Base-by-base conservation (phyloP, 2,113 vertebrate species). In the Syngnathoides biaculeatus region DNA sequence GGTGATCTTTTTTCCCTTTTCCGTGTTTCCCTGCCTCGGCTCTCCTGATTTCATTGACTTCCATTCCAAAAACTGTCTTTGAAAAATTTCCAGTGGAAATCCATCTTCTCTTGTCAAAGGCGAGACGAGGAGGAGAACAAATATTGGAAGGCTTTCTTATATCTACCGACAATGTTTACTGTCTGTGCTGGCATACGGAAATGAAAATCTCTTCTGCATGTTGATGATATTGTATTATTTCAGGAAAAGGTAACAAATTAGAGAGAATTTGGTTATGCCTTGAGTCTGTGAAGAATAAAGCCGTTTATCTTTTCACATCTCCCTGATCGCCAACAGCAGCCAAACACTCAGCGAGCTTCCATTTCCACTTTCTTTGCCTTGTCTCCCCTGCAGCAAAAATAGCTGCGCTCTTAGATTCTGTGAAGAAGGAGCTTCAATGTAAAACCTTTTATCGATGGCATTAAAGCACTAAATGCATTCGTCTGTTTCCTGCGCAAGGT, bases 371-470 rank as follows among this genome's bases (percentile, higher is more conserved):
- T 43, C 79, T 73, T 84, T 59, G 59, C 71, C 59, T 74, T 26
- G 24, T 81, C 74, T 82, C 73, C 77, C 81, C 79, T 58, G 67
- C 79, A 85, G 86, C 81, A 76, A 81, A 85, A 83, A 84, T 71
- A 81, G 83, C 83, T 69, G 30, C 71, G 67, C 81, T 80, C 74
- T 80, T 68, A 73, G 74, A 73, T 74, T 52, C 56, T n/a, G 65
- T 73, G 56, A 75, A 78, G 70, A 72, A 67, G 67, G 68, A 65
- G 73, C 65, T 14, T 9, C 55, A 57, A 26, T 78, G 74, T 73
- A 68, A 84, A 80, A 79, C 45, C 62, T 22, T 74, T 82, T 84
- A 80, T 74, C 79, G 78, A 79, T 79, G 66, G 64, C 72, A 17
- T 78, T 84, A 68, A 74, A 75, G 68, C 65, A 69, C 69, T 69